Evolutionary conservation across 2,113 vertebrate genomes (phyloP).

Genomic region (Trogon melanurus): DNA sequence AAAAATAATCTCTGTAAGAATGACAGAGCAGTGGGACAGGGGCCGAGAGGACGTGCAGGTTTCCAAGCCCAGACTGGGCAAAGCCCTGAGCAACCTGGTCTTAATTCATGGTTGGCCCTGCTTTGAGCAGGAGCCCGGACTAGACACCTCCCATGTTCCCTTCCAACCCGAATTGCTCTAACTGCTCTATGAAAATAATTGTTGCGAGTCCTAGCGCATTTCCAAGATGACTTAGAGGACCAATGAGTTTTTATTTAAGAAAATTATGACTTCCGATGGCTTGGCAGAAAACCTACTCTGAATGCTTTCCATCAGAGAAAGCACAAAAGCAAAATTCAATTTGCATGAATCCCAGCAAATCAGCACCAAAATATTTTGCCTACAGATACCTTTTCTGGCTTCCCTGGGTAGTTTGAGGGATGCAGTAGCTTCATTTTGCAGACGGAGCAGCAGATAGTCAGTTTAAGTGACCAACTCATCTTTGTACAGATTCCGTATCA

Average conservation of each 20-base stretch:
- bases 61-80: background rate
- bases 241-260: background rate
- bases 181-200: background rate
- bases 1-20: background rate
- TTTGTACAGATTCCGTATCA: background rate
- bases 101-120: background rate
- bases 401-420: background rate
- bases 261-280: background rate
- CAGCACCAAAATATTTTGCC: background rate
- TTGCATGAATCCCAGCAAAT: background rate
- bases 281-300: background rate
- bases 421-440: background rate
- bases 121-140: background rate
- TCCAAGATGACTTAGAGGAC: background rate
- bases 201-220: background rate
- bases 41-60: background rate
- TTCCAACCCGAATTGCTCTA: background rate
- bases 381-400: background rate
- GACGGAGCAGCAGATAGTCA: background rate
- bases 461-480: background rate
- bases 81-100: background rate
- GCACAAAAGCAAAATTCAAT: background rate
- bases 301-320: background rate
- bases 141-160: background rate
- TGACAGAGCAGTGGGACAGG: background rate